Base-by-base conservation (phyloP, 2,113 vertebrate species). In the Raja brachyura region DNA sequence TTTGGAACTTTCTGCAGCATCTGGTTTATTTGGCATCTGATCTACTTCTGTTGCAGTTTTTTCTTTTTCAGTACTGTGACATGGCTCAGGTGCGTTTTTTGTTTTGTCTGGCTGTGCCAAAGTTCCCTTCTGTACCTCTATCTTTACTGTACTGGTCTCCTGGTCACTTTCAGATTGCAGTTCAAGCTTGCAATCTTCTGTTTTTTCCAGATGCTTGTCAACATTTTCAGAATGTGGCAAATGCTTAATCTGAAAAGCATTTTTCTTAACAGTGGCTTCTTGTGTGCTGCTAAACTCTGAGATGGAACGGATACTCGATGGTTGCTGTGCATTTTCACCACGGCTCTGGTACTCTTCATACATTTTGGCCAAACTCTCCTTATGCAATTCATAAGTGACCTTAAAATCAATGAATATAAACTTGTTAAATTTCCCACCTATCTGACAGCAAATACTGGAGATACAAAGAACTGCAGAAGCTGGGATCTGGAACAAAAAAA, bases 301-400 rank as follows among this genome's bases (percentile, higher is more conserved):
- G 70, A 98, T 81, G 2, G 97, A 97, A 94, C 96, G 96, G 94
- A 98, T 75, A 0, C 93, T 54, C 33, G 94, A 95, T 94, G 96
- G 0, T 0, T 11, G 61, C 20, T 54, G 94, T 93, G 94, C 93
- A 33, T 94, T 95, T 22, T 96, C 95, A n/a, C 94, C 96, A 94
- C 96, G 97, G 5, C 94, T 96, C 94, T 98, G 97, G 95, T 98
- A 98, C 93, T 98, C 98, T 20, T 94, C 96, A 94, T 98, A 98
- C 94, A 98, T 96, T 93, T 76, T 96, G 81, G 98, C 97, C 94
- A 99, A 96, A 93, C 95, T 98, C 93, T 98, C 97, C 94, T 98
- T 99, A 96, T 99, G 98, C 94, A 98, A 97, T 96, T 99, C 99
- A 95, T 98, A 99, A 93, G 98, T 97, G 78, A 99, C 99, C 99